Base-by-base conservation (phyloP, 1,140 invertebrate genomes). In the Melanaphis sacchari region DNA sequence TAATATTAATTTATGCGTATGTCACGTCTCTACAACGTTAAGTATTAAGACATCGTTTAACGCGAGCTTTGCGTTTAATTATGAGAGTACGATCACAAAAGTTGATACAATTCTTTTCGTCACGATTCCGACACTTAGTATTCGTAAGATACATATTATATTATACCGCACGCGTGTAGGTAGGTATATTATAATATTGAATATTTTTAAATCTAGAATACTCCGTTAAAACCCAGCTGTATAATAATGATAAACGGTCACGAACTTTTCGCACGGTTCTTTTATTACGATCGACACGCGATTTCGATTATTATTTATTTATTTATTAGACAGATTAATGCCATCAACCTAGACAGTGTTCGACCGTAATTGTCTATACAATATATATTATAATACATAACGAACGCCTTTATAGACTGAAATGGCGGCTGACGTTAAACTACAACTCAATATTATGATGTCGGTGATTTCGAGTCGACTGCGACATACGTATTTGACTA, bases 181-280 rank as follows among this genome's bases (percentile, higher is more conserved):
- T n/a, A n/a, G n/a, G n/a, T n/a, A 43, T 76, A 76, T 76, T 18
- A n/a, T 76, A 76, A n/a, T n/a, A n/a, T 21, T 36, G n/a, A 76
- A 2, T 76, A n/a, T 76, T 66, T 76, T 66, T n/a, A 76, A 76
- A 18, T n/a, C 59, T 76, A 76, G n/a, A 76, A 76, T 76, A n/a
- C 36, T n/a, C 59, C n/a, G 59, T n/a, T 76, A 6, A 76, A 76
- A n/a, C 31, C 18, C 59, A 76, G n/a, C 59, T 18, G 15, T 76
- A 84, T 11, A 40, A 15, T 41, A 84, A 84, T 84, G 24, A 84
- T 84, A 41, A 84, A 41, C 40, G 40, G 82, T 84, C 84, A 87
- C 41, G 84, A 87, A 87, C 84, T 43, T 26, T n/a, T 87, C 41
- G 41, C 84, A 87, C 84, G 84, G 6, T 87, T 87, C 31, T 85